phyloP scores from a whole-genome alignment of 2,113 vertebrate genomes.

The Illadopsis cleaveri region DNA sequence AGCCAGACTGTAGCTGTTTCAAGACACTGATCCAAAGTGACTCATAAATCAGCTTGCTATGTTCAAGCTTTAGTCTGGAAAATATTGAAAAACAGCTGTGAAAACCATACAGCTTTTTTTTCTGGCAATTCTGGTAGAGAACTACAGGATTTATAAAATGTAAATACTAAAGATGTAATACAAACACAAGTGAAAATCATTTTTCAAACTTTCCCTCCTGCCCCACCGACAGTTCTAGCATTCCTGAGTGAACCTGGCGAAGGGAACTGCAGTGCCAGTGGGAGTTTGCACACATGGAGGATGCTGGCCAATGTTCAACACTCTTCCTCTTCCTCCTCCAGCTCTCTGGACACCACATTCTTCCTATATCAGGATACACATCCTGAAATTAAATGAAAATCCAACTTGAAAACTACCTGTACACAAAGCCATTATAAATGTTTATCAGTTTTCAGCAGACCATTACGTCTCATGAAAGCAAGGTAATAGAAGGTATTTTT shows the following conservation, averaged over 20 bases:
- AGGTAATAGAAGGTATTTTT: neutral
- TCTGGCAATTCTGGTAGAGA: slow-evolving; percentile 47
- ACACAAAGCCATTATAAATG: neutral
- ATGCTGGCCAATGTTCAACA: neutral
- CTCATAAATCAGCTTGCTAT: slow-evolving; percentile 90
- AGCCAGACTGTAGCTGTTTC: slow-evolving; percentile 82
- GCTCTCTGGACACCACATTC: neutral
- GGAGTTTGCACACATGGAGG: slow-evolving; percentile 31
- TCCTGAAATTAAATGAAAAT: neutral
- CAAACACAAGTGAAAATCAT: slow-evolving; percentile 66
- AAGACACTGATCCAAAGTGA: slow-evolving; percentile 90
- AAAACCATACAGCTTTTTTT: slow-evolving; percentile 75
- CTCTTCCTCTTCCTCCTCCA: neutral
- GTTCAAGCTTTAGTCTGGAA: slow-evolving; percentile 85
- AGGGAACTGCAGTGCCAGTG: neutral
- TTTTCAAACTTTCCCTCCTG: slow-evolving; percentile 55
- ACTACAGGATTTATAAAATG: slow-evolving; percentile 69
- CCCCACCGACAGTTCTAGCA: slow-evolving; percentile 29
- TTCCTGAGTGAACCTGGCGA: slow-evolving; percentile 37
- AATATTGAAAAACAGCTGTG: slow-evolving; percentile 83
- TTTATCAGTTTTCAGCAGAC: neutral
- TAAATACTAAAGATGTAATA: slow-evolving; percentile 62
- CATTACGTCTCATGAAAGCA: neutral
- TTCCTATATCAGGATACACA: neutral
- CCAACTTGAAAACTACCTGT: neutral